Conservation (phyloP, 1,140 invertebrate species). For the Linepithema humile region DNA sequence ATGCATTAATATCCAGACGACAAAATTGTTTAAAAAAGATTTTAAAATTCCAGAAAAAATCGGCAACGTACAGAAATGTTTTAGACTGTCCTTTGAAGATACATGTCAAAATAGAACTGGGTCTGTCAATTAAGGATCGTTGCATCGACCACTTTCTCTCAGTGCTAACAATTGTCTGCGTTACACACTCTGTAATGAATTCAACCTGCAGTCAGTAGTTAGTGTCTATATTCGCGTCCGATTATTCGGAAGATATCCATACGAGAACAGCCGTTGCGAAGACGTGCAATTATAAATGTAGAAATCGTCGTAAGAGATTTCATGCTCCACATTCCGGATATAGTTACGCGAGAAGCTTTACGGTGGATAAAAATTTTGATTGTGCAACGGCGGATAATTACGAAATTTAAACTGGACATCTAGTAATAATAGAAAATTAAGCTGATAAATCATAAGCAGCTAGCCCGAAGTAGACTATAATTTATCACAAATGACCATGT, state of each 20-base stretch:
- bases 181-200: not conserved
- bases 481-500: not conserved
- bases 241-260: conserved; percentile 32
- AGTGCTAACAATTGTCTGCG: not conserved
- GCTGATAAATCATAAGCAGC: not conserved
- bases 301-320: conserved; percentile 40
- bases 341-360: not conserved
- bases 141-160: not conserved
- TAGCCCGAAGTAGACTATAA: not conserved
- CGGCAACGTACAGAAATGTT: not conserved
- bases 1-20: not conserved
- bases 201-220: not conserved
- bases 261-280: not conserved
- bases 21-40: not conserved
- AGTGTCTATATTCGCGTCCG: not conserved
- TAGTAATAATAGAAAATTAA: not conserved
- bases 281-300: conserved; percentile 19
- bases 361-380: not conserved
- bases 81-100: not conserved
- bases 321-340: conserved; percentile 19
- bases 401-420: not conserved
- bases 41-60: too few species aligned
- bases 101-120: not conserved
- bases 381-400: not conserved
- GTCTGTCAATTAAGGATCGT: not conserved